Evolutionary conservation across 2,113 vertebrate genomes (phyloP).

Genomic region (Actenoides hombroni): DNA sequence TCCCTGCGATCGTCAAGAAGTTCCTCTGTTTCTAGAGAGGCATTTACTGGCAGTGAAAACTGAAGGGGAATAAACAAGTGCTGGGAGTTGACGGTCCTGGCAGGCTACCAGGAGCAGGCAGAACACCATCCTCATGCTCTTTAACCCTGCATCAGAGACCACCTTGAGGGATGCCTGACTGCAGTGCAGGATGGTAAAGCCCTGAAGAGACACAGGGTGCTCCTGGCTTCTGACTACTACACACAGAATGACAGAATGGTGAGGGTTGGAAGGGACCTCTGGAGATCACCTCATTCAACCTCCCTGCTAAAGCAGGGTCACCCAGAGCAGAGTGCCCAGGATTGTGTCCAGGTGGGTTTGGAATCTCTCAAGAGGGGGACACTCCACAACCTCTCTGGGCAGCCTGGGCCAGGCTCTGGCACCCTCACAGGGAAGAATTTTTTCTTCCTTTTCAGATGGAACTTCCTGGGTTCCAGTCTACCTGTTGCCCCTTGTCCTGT

Average conservation of each 20-base stretch:
- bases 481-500: too few species aligned
- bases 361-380: too few species aligned
- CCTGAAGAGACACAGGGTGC: neutral
- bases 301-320: too few species aligned
- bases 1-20: accelerated
- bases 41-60: neutral
- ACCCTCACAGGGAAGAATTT: too few species aligned
- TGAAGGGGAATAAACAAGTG: neutral
- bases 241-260: too few species aligned
- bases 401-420: too few species aligned
- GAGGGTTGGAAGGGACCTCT: neutral
- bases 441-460: too few species aligned
- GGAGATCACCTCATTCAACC: too few species aligned
- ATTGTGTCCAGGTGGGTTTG: too few species aligned
- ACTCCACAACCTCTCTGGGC: too few species aligned
- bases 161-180: neutral
- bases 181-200: neutral
- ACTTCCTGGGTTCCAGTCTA: too few species aligned
- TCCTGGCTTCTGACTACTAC: neutral
- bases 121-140: neutral
- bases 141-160: neutral
- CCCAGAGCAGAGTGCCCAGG: too few species aligned
- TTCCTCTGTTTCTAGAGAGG: neutral
- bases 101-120: neutral
- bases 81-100: neutral